phyloP scores from a whole-genome alignment of 2,113 vertebrate species.

The Daubentonia madagascariensis region DNA sequence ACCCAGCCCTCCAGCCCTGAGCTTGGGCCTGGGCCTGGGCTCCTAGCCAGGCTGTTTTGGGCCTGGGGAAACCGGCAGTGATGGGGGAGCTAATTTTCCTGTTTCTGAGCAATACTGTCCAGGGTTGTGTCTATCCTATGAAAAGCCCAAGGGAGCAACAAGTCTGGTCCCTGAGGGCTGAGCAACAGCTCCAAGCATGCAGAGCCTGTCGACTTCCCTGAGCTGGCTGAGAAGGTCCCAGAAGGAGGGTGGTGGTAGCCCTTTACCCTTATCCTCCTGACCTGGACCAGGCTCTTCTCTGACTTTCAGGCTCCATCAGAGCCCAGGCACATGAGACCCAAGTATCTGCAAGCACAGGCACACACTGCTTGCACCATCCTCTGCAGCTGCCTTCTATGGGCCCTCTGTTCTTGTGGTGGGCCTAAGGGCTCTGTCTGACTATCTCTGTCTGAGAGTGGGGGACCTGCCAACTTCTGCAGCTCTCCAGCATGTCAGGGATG shows the following conservation, averaged over 20 bases:
- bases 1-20: background rate
- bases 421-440: background rate
- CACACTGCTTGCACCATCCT: background rate
- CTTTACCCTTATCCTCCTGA: too few species aligned
- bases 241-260: background rate
- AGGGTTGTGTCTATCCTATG: background rate
- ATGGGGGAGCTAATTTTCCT: background rate
- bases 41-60: background rate
- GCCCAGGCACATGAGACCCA: background rate
- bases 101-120: background rate
- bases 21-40: background rate
- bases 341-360: background rate
- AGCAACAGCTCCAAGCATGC: background rate
- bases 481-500: background rate
- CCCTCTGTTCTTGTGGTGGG: background rate
- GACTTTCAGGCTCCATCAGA: background rate
- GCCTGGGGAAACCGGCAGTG: accelerated
- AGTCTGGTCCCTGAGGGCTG: background rate
- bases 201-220: background rate
- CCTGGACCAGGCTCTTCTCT: too few species aligned
- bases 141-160: background rate
- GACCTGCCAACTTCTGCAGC: background rate
- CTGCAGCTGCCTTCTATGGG: background rate
- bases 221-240: background rate
- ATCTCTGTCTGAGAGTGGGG: background rate